Evolutionary conservation across 1,140 invertebrate species (phyloP).

Genomic region (Lasioglossum albipes): DNA sequence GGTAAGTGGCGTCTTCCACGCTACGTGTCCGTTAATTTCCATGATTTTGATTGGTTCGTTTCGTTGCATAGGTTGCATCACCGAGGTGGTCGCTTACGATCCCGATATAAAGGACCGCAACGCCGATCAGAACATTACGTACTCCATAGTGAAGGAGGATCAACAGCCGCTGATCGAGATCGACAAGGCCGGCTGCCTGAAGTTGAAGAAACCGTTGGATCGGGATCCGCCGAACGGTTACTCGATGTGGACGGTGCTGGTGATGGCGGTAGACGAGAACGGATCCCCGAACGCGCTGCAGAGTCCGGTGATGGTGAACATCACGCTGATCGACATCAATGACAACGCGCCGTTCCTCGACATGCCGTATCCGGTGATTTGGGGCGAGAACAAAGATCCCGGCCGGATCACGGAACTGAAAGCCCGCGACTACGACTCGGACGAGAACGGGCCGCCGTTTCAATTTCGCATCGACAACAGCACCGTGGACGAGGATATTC

Average conservation of each 20-base stretch:
- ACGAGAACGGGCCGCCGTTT: conserved; percentile 91
- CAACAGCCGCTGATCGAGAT: conserved; percentile 86
- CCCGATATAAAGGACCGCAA: conserved; percentile 89
- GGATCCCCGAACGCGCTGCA: conserved; percentile 83
- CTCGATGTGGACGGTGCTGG: conserved; percentile 87
- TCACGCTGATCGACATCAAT: conserved; percentile 91
- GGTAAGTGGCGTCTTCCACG: conserved; percentile 75
- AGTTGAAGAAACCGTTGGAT: conserved; percentile 89
- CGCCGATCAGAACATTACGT: conserved; percentile 88
- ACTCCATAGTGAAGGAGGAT: conserved; percentile 86
- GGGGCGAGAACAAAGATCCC: conserved; percentile 88
- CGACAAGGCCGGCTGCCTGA: conserved; percentile 87
- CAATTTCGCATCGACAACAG: conserved; percentile 85
- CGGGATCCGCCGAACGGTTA: conserved; percentile 92
- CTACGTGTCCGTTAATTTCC: neutral
- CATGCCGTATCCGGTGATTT: conserved; percentile 89
- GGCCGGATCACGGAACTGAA: conserved; percentile 85
- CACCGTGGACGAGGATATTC: conserved; percentile 85
- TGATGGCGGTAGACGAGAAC: conserved; percentile 91
- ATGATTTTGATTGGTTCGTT: conserved; percentile 12
- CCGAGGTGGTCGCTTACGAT: conserved; percentile 85
- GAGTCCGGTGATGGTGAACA: conserved; percentile 85
- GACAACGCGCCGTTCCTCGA: conserved; percentile 93
- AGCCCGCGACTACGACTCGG: conserved; percentile 89
- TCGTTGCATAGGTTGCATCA: conserved; percentile 80